Percentiles rank a stretch among this genome's conserved stretches.
These are phyloP conservation scores for Eurytoma californica DNA, from an alignment of 2,888 invertebrate genomes.

Conservation along the genomic window DNA sequence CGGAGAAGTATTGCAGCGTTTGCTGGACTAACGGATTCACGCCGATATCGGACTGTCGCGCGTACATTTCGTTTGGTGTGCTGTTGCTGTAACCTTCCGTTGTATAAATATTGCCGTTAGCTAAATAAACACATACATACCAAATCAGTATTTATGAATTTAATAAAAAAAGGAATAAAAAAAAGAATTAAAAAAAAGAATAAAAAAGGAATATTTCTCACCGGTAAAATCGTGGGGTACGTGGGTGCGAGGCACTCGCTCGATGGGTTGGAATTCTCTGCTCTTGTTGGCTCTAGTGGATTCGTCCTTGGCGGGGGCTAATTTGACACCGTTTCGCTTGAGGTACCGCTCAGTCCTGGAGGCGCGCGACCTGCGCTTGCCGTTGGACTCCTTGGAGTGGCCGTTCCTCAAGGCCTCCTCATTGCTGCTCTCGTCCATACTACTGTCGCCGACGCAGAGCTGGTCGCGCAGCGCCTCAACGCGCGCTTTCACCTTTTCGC, in stretches of 20 bases:
- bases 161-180: neutral
- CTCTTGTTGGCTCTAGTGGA: neutral
- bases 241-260: slow-evolving; percentile 9
- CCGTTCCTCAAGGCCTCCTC: slow-evolving; percentile 5
- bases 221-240: neutral
- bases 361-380: slow-evolving; percentile 79
- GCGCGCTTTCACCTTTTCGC: slow-evolving; percentile 81
- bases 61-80: slow-evolving; percentile 30
- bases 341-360: slow-evolving; percentile 89
- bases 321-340: slow-evolving; percentile 71
- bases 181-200: neutral
- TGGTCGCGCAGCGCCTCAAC: slow-evolving; percentile 81
- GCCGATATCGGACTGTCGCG: slow-evolving; percentile 28
- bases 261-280: slow-evolving; percentile 26
- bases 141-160: neutral
- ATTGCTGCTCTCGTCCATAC: slow-evolving; percentile 79
- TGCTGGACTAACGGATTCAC: slow-evolving; percentile 56
- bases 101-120: neutral
- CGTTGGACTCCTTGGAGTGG: neutral
- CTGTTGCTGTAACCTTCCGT: slow-evolving; percentile 1
- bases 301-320: neutral
- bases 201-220: neutral
- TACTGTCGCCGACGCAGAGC: slow-evolving; percentile 78
- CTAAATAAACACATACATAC: too few relatives aligned
- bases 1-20: slow-evolving; percentile 59